phyloP scores from a whole-genome alignment of 2,888 invertebrate species.

The Ischnus inquisitorius region DNA sequence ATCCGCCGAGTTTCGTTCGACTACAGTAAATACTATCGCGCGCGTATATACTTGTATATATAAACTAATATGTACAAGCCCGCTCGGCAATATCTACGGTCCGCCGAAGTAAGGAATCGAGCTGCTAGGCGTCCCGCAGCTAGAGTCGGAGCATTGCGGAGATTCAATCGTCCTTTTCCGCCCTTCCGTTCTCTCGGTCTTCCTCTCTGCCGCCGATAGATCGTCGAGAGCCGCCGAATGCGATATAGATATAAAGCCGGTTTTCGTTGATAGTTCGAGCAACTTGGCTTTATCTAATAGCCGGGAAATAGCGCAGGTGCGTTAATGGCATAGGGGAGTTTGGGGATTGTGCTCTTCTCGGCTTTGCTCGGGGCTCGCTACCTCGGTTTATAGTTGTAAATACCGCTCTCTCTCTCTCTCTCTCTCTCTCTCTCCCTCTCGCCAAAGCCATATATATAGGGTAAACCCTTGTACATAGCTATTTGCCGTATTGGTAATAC shows the following conservation, averaged over 20 bases:
- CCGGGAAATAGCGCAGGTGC: conserved; percentile 51
- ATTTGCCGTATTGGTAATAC: conserved; percentile 16
- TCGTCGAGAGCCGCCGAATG: neutral
- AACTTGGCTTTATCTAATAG: conserved; percentile 56
- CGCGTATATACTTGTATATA: neutral
- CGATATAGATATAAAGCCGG: neutral
- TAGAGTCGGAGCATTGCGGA: conserved; percentile 33
- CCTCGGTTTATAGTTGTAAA: conserved; percentile 42
- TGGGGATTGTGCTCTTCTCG: conserved; percentile 31
- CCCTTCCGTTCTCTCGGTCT: neutral
- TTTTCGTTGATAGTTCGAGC: conserved; percentile 46
- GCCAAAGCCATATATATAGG: no score
- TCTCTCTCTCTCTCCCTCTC: neutral
- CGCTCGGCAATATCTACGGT: neutral
- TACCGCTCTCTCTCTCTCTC: neutral
- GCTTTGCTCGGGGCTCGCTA: conserved; percentile 1
- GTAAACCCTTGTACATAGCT: neutral
- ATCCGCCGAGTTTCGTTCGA: conserved; percentile 5
- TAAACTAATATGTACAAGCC: conserved; percentile 1
- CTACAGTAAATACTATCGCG: neutral
- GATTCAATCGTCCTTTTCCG: conserved; percentile 9
- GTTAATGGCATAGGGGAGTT: conserved; percentile 27
- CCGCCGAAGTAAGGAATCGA: conserved; percentile 28
- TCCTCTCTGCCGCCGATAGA: neutral
- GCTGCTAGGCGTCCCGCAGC: conserved; percentile 8